These are phyloP conservation scores for Torymus texanus DNA, from an alignment of 2,888 invertebrate species.

Conservation along the genomic window DNA sequence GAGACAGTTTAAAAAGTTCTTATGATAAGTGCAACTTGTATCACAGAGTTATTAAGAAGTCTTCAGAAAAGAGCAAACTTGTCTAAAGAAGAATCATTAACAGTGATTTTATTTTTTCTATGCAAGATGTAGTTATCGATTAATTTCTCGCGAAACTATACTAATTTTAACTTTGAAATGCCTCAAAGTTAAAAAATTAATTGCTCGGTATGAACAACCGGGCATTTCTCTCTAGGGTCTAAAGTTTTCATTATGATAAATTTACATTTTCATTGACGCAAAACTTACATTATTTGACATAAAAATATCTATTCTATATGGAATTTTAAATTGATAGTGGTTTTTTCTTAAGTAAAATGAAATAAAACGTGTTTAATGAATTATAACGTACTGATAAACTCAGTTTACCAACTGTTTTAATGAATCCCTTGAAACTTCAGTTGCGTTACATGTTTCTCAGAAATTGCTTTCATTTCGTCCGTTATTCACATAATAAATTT, in stretches of 20 bases:
- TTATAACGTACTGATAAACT: not conserved
- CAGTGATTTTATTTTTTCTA: not conserved
- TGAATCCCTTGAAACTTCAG: not conserved
- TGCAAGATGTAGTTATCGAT: slow-evolving; percentile 24
- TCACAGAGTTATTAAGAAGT: slow-evolving; percentile 13
- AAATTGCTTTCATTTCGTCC: too few relatives aligned
- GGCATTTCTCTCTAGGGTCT: slow-evolving; percentile 24
- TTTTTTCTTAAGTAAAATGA: slow-evolving; percentile 8
- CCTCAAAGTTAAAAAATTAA: slow-evolving; percentile 39
- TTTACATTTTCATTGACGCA: slow-evolving; percentile 29
- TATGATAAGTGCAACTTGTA: not conserved
- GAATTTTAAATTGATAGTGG: not conserved
- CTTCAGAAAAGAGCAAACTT: not conserved
- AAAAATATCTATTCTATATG: not conserved
- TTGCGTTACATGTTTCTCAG: not conserved
- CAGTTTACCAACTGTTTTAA: slow-evolving; percentile 6
- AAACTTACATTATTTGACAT: slow-evolving; percentile 26
- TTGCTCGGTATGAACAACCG: slow-evolving; percentile 2
- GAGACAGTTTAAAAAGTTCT: not conserved
- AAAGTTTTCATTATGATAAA: slow-evolving; percentile 35
- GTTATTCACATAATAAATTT: too few relatives aligned
- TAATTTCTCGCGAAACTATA: slow-evolving; percentile 11
- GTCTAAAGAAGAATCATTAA: not conserved
- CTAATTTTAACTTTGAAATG: slow-evolving; percentile 36
- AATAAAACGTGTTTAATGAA: not conserved